Base-by-base conservation (phyloP, 1,140 invertebrate species). In the Brachionus angularis region DNA sequence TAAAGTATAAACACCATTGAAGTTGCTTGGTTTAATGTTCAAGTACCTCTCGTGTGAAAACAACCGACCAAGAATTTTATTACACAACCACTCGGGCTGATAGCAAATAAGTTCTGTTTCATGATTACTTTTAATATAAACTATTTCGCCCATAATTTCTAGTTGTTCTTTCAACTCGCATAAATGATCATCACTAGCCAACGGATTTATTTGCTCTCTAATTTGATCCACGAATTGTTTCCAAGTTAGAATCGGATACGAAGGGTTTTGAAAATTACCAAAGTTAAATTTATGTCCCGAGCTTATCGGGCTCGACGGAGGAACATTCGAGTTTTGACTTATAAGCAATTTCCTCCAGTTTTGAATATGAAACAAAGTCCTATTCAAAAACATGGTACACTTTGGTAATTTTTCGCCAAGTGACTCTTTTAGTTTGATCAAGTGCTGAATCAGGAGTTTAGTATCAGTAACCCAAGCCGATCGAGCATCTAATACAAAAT, bases 71-170 rank as follows among this genome's bases (percentile, higher is more conserved):
- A 90, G 80, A 7, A 91, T 83, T 71, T 88, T 85, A 23, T 79
- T 79, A 75, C 88, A 88, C 16, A 91, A 79, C 89, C 89, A 91
- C 50, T 85, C 84, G 0, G 89, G 87, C 76, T 85, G 85, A 8
- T 90, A 76, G 10, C 90, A 85, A 10, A 91, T 84, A n/a, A 90
- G 79, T 78, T 91, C 86, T 18, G 85, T 77, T n/a, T 75, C 75
- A 34, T 76, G 73, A 31, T 83, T 82, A 72, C 79, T 82, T 62
- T 84, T 83, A 69, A 85, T 76, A 76, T 84, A 84, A 10, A 84
- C 80, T 76, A 88, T 86, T 80, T 89, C 87, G 73, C 88, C 88
- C 79, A 87, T 86, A 14, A 85, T 76, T 74, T 87, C 86, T 21
- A 89, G 78, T 76, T 89, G 87, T 74, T 86, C 83, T n/a, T 88